A percentile compares a stretch with the other conserved stretches of the same genome.
Conservation (phyloP, 2,888 invertebrate species). For the Dicyrtoma fusca region DNA sequence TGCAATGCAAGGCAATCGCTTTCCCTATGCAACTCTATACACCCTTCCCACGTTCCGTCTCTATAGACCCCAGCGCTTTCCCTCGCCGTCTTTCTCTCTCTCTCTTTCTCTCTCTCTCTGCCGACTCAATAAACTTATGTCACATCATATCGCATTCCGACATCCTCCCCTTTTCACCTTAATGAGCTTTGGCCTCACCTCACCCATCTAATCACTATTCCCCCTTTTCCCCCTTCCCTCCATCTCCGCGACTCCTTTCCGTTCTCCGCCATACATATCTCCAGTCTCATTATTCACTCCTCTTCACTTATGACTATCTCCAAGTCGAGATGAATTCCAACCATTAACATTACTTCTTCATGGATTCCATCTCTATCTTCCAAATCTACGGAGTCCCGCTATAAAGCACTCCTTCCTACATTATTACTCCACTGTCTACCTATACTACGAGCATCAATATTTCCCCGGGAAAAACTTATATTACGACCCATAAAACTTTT, state of each 20-base stretch:
- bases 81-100: conserved; percentile 32
- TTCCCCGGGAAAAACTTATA: too few relatives aligned
- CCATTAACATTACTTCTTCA: too few relatives aligned
- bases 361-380: too few relatives aligned
- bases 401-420: too few relatives aligned
- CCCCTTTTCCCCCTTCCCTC: conserved; percentile 2
- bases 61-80: conserved; percentile 19
- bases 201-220: conserved; percentile 37
- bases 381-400: too few relatives aligned
- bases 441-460: too few relatives aligned
- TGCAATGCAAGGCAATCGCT: background rate
- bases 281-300: conserved; percentile 5
- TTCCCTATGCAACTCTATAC: background rate
- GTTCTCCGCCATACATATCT: too few relatives aligned
- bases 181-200: conserved; percentile 39
- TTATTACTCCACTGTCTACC: too few relatives aligned
- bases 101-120: conserved; percentile 18
- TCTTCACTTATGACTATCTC: conserved; percentile 1
- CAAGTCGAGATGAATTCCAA: background rate
- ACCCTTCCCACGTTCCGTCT: conserved; percentile 4
- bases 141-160: conserved; percentile 36
- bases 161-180: conserved; percentile 40
- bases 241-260: conserved; percentile 21
- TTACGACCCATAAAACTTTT: too few relatives aligned
- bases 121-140: conserved; percentile 39